Evolutionary conservation across 2,113 vertebrate genomes (phyloP).

Genomic region (Delphinus delphis): DNA sequence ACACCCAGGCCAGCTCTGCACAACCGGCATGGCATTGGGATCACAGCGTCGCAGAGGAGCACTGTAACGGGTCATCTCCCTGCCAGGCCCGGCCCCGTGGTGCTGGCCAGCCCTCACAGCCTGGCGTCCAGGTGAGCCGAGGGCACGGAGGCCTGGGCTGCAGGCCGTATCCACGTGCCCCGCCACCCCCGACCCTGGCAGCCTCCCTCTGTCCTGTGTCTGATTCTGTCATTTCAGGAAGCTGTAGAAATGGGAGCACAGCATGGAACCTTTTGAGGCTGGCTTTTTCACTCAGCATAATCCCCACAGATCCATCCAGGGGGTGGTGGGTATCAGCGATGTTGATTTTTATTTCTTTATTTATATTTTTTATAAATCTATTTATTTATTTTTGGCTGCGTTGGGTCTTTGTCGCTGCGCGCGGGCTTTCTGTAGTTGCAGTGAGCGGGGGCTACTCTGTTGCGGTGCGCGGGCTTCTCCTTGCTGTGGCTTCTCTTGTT

Average conservation of each 20-base stretch:
- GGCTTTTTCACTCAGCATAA: background rate
- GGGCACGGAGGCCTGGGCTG: background rate
- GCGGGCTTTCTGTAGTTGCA: too few species aligned
- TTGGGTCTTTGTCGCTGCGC: too few species aligned
- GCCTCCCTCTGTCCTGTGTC: background rate
- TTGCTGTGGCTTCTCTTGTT: too few species aligned
- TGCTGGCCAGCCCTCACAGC: background rate
- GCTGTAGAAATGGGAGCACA: too few species aligned
- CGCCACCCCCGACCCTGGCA: rapidly evolving
- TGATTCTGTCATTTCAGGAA: background rate
- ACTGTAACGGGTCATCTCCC: background rate
- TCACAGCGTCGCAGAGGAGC: background rate
- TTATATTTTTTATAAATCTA: too few species aligned
- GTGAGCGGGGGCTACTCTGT: too few species aligned
- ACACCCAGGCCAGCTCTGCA: background rate
- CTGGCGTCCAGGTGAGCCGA: background rate
- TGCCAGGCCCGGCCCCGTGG: background rate
- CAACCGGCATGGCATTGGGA: background rate
- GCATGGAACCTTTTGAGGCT: background rate
- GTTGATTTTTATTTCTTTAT: background rate
- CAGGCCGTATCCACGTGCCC: background rate
- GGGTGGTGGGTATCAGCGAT: background rate
- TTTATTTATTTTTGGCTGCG: too few species aligned
- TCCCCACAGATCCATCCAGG: background rate
- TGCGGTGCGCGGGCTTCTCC: too few species aligned